phyloP scores from a whole-genome alignment of 2,113 vertebrate species.

The Paedocypris sp. region DNA sequence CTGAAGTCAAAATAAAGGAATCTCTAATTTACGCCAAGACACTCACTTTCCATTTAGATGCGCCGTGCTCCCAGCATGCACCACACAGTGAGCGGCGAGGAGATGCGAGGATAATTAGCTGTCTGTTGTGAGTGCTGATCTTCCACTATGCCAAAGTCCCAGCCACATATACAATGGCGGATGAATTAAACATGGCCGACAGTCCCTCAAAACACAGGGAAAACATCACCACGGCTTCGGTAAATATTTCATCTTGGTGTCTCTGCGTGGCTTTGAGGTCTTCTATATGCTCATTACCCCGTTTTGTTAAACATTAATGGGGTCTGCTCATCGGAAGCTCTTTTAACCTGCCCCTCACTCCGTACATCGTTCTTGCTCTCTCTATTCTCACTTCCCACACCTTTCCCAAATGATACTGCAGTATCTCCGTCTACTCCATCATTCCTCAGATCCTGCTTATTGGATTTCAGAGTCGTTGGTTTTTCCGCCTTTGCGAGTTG shows the following conservation, averaged over 20 bases:
- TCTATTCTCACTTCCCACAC: neutral
- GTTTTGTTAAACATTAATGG: constrained; percentile 35
- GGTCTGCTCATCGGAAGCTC: constrained; percentile 18
- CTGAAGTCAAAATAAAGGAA: neutral
- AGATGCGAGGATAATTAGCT: constrained; percentile 31
- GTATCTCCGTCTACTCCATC: constrained; percentile 15
- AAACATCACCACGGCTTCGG: constrained; percentile 28
- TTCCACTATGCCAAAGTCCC: constrained; percentile 8
- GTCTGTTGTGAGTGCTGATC: constrained; percentile 22
- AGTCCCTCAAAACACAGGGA: constrained; percentile 21
- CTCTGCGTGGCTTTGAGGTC: constrained; percentile 7
- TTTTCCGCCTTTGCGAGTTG: constrained; percentile 15
- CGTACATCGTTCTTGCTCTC: neutral
- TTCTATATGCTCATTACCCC: constrained; percentile 23
- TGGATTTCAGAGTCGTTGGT: constrained; percentile 23
- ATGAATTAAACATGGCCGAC: constrained; percentile 38
- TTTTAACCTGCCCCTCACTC: constrained; percentile 3
- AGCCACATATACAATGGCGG: constrained; percentile 25
- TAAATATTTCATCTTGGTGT: constrained; percentile 37
- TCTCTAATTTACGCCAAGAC: neutral
- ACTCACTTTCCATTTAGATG: neutral
- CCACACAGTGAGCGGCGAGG: neutral
- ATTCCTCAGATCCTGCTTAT: constrained; percentile 33
- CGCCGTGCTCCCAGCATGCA: neutral
- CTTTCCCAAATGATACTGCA: constrained; percentile 21